A percentile compares a stretch with the other conserved stretches of the same genome.
These are phyloP conservation scores for Ctenochaetus hawaiiensis DNA, from an alignment of 2,797 vertebrate species.

Conservation along the genomic window DNA sequence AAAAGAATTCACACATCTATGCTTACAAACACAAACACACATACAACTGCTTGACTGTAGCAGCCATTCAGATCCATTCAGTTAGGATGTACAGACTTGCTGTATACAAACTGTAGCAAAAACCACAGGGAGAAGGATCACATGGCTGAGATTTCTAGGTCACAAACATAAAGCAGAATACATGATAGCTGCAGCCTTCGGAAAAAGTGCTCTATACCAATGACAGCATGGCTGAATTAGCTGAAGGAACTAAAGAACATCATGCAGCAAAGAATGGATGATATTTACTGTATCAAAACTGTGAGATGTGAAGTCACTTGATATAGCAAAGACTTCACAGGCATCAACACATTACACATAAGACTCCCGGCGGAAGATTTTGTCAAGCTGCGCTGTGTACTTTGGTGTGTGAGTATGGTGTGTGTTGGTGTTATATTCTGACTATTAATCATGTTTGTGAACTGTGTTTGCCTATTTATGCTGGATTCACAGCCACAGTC, in stretches of 20 bases:
- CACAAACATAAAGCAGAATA: conserved; percentile 49
- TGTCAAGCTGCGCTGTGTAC: not conserved
- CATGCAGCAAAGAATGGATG: not conserved
- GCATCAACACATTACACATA: conserved; percentile 27
- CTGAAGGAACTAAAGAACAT: conserved; percentile 19
- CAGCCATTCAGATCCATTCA: conserved; percentile 20
- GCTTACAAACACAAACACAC: conserved; percentile 11
- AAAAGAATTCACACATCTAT: no score
- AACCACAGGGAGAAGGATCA: conserved; percentile 25
- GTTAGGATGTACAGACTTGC: conserved; percentile 24
- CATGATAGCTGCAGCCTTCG: conserved; percentile 23
- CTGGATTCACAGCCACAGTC: conserved; percentile 20
- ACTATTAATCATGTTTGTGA: conserved; percentile 31
- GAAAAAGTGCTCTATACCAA: conserved; percentile 14
- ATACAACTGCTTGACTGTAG: conserved; percentile 4
- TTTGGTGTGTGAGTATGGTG: not conserved
- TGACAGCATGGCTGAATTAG: conserved; percentile 11
- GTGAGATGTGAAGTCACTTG: conserved; percentile 11
- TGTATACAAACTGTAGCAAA: conserved; percentile 31
- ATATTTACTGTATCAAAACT: conserved; percentile 40
- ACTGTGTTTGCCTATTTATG: conserved; percentile 10
- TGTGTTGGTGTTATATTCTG: conserved; percentile 6
- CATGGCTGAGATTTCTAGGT: conserved; percentile 49
- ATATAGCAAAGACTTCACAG: conserved; percentile 23
- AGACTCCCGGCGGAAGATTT: not conserved